Evolutionary conservation across 2,797 vertebrate genomes (phyloP), one percentile per base, ranked within the genome.

Genomic region (Vultur gryphus): DNA sequence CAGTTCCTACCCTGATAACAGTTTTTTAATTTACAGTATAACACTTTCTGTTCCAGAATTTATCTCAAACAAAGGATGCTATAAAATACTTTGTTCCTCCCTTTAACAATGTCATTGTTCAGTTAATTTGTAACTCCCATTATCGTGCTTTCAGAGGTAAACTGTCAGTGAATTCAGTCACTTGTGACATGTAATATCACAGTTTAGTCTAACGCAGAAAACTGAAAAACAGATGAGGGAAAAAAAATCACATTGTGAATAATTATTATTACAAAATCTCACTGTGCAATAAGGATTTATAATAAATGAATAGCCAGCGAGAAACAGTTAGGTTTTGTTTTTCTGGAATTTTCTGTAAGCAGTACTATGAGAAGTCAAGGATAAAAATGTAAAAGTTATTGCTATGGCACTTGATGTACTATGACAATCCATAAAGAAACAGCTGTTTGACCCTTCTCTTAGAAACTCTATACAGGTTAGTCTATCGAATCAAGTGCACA

Each of bases 21-120:
- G 8, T 21, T 90, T 90, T 90, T 91, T 79, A 84, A 91, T 94
- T 96, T 89, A 54, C 41, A 65, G 29, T 35, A 44, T 66, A 93
- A 75, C 2, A 6, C 12, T 82, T 95, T 73, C 61, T 75, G 41
- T 83, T 92, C 48, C 67, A 93, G 87, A 90, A 76, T 81, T 93
- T 92, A 84, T 33, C 70, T 93, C 75, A 84, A 55, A 71, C 37
- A 92, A 89, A 94, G 65, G n/a, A 81, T 86, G 19, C 46, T 85
- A 81, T 85, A 75, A 95, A 91, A 79, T 62, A 83, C 35, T 81
- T 71, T 29, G 29, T 87, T 91, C 52, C 29, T 87, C 55, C 31
- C 16, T 67, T 78, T 73, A 93, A 66, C 25, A 89, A 65, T 35
- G 54, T 43, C 41, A 24, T 37, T 88, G 57, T 71, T 96, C 57